Evolutionary conservation across 2,113 vertebrate species (phyloP), one percentile per base, ranked within the genome.

Genomic region (Lonchura striata): DNA sequence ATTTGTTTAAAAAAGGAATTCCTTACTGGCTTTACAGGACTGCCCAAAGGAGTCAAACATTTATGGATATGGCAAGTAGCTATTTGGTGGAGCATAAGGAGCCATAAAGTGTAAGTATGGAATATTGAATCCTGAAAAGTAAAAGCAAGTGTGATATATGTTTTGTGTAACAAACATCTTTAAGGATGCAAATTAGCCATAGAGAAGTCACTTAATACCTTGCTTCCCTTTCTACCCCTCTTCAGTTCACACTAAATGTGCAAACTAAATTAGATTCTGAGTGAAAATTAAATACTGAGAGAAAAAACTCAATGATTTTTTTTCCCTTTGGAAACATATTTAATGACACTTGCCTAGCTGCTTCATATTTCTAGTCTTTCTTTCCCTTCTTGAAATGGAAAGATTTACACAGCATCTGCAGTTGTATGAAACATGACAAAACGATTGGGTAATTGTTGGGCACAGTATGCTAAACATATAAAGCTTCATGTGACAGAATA

Each of bases 341-440:
- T 77, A 31, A 28, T 59, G 64, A 90, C 25, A 33, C 46, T 44
- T 97, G 74, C 75, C 86, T 94, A 82, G 86, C 56, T 91, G 89
- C 97, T 87, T 90, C 46, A 42, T 70, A 69, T 82, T 95, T 95
- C 71, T 86, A 15, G 49, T 56, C 46, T 65, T 92, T 52, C 70
- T 91, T 94, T 56, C 49, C 90, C 74, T 93, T 63, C 89, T 95
- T 93, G 92, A 94, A 95, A 94, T 79, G 91, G 93, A 93, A 95
- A 96, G 86, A 87, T 92, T 96, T 93, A 97, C 91, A 97, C 89
- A 95, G 95, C 19, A 28, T 65, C 86, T 86, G 87, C 93, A n/a
- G 24, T 97, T 94, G 92, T 95, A 82, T 84, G 85, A 83, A 96
- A 81, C 65, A 66, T 4, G 52, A 89, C 25, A n/a, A 86, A 91